Evolutionary conservation across 2,113 vertebrate species (phyloP).

Genomic region (Phrynosoma platyrhinos): DNA sequence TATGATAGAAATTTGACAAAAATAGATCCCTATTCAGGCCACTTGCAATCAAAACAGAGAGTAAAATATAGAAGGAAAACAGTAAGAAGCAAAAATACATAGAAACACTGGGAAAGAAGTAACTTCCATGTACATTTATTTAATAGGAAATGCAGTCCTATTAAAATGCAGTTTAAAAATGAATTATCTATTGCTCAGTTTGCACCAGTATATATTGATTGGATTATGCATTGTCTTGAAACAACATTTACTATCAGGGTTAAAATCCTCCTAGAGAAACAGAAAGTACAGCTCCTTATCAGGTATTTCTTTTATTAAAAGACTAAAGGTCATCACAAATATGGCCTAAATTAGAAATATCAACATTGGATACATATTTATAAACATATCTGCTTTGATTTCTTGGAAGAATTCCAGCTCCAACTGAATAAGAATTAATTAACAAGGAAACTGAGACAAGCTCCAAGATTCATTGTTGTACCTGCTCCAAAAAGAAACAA

Average conservation of each 20-base stretch:
- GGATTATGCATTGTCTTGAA: not conserved
- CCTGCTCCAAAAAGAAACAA: constrained; percentile 3
- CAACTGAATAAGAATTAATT: constrained; percentile 21
- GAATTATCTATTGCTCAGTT: not conserved
- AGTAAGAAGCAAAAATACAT: not conserved
- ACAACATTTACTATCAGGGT: constrained; percentile 54
- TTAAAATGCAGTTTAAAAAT: not conserved
- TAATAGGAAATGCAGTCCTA: not conserved
- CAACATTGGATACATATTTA: not conserved
- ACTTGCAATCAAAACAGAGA: not conserved
- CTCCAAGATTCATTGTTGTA: not conserved
- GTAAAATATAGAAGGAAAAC: not conserved
- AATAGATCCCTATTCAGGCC: not conserved
- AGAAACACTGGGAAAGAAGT: not conserved
- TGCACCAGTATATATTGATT: not conserved
- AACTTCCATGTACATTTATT: not conserved
- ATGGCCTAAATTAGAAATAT: not conserved
- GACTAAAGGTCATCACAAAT: not conserved
- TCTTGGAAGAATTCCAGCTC: constrained; percentile 10
- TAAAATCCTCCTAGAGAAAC: constrained; percentile 29
- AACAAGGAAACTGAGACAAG: constrained; percentile 7
- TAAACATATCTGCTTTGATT: not conserved
- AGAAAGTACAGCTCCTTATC: not conserved
- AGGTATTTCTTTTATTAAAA: not conserved
- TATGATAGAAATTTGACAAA: not conserved